A percentile compares a stretch with the other conserved stretches of the same genome.
Conservation (phyloP, 35 echinoderm and acorn worm species). For the Diadema setosum region DNA sequence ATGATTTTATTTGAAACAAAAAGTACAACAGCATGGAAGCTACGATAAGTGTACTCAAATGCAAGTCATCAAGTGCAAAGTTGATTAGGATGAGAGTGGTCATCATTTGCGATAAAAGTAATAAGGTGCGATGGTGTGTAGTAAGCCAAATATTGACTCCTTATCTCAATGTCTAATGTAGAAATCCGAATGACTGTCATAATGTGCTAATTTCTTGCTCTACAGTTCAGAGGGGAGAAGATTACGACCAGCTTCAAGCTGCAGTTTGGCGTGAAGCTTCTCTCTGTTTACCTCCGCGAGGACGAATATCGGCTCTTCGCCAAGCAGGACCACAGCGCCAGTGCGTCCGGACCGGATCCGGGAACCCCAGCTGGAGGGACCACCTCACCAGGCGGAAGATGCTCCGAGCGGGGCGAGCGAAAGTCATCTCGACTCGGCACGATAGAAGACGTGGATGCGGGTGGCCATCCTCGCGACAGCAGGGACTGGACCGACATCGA, state of each 20-base stretch:
- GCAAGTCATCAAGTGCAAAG: background rate
- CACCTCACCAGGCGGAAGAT: background rate
- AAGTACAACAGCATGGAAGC: too few relatives aligned
- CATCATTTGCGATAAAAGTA: background rate
- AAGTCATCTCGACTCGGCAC: background rate
- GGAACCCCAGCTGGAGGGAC: background rate
- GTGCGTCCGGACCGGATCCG: background rate
- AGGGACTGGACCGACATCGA: too few relatives aligned
- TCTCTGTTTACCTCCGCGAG: background rate
- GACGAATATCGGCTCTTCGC: constrained; percentile 10
- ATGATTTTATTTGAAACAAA: too few relatives aligned
- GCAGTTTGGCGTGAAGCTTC: constrained; percentile 25
- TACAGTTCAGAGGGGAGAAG: background rate
- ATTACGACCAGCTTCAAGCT: background rate
- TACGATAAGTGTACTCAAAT: background rate
- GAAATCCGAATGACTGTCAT: background rate
- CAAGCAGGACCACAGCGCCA: background rate
- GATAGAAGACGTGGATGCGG: background rate
- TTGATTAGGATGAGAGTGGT: background rate
- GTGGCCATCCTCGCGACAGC: too few relatives aligned
- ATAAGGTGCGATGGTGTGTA: background rate
- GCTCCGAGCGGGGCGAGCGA: too few relatives aligned
- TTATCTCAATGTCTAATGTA: background rate
- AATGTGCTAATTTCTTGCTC: background rate
- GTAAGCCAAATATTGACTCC: too few relatives aligned